phyloP scores from a whole-genome alignment of 1,140 invertebrate species.

The Plodia interpunctella region DNA sequence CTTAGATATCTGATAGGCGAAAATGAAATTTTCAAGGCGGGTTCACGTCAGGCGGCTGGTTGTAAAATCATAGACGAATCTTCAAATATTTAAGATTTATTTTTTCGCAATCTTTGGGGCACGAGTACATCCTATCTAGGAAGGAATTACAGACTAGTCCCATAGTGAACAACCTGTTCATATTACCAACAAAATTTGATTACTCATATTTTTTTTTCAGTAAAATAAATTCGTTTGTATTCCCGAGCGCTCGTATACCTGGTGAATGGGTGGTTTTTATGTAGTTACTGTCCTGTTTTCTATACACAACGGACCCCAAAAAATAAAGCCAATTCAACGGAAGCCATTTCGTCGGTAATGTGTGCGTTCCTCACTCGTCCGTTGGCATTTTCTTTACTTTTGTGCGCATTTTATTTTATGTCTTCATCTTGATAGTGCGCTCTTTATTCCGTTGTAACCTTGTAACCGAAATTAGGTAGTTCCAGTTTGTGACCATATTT shows the following conservation, averaged over 20 bases:
- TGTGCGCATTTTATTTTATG: constrained; percentile 56
- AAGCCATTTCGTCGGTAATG: constrained; percentile 28
- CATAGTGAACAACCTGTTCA: too few species aligned
- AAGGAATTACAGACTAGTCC: too few species aligned
- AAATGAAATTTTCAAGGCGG: too few species aligned
- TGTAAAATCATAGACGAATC: too few species aligned
- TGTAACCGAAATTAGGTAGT: not conserved
- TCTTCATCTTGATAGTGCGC: constrained; percentile 1
- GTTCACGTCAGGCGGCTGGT: too few species aligned
- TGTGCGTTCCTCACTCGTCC: constrained; percentile 23
- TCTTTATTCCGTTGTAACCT: not conserved
- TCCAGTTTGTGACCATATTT: too few species aligned
- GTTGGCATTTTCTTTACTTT: constrained; percentile 36
- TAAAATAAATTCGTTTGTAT: constrained; percentile 1
- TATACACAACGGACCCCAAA: constrained; percentile 10
- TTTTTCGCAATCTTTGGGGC: too few species aligned
- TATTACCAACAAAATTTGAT: not conserved
- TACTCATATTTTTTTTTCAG: not conserved
- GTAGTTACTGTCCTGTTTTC: constrained; percentile 8
- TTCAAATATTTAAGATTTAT: too few species aligned
- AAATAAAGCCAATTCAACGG: constrained; percentile 26
- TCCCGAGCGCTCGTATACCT: not conserved
- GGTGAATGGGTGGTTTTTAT: not conserved
- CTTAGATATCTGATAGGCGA: too few species aligned
- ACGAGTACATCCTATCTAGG: too few species aligned